Base-by-base conservation (phyloP, 2,113 vertebrate genomes). In the Microcebus murinus region DNA sequence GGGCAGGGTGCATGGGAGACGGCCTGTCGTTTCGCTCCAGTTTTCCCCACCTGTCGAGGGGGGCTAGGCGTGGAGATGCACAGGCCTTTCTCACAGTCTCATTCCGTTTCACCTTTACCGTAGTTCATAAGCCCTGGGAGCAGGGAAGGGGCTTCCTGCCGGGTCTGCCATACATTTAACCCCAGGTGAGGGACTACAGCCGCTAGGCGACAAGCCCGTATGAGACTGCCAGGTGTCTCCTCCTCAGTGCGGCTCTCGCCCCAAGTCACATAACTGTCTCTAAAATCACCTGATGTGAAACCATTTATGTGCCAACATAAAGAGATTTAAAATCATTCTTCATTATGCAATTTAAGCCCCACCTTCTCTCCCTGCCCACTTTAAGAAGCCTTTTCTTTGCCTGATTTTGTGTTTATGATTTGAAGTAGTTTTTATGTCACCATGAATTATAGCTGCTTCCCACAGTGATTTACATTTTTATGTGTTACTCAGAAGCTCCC, bases 291-390 rank as follows among this genome's bases (percentile, higher is more conserved):
- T 82, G 84, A 42, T 95, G 79, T 79, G 25, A 39, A 94, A 90
- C 93, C 95, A 48, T 93, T 52, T 93, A 59, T 15, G 3, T 77
- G 8, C 57, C 95, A 73, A 84, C 17, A 2, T 79, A 77, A 70
- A 59, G 52, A 97, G 50, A 96, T 94, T 96, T 96, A 74, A 42
- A 65, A 8, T 87, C 45, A 92, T 4, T 91, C 96, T 88, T 95
- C 70, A 20, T 88, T 55, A 17, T 8, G 18, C 59, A 48, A 15
- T 82, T 20, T 76, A 71, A 84, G 21, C 39, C 23, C 59, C 8
- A 1, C 57, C 92, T 98, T 96, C 11, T 77, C 84, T 84, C 13
- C 57, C 4, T 61, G 92, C 63, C 90, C 13, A 68, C 42, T 92
- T 87, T 61, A 76, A 92, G 87, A 92, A 94, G 17, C 1, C 70